A percentile compares a stretch with the other conserved stretches of the same genome.
phyloP scores from a whole-genome alignment of 2,797 vertebrate genomes.

The Acipenser transmontanus region DNA sequence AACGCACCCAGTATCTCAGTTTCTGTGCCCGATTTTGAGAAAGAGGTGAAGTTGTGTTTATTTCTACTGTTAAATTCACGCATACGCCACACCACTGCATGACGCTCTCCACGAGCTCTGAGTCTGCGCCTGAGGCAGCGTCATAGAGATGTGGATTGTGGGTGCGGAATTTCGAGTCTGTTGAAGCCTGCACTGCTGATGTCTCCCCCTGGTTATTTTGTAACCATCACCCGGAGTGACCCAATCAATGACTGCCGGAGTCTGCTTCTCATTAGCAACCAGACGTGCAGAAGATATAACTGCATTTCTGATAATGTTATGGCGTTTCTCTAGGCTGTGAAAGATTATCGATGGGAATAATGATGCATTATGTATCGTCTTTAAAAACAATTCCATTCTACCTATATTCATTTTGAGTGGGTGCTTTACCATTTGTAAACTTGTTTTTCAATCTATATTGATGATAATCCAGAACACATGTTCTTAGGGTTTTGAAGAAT shows the following conservation, averaged over 20 bases:
- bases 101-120: conserved; percentile 4
- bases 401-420: too few relatives aligned
- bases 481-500: too few relatives aligned
- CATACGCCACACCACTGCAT: conserved; percentile 7
- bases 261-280: conserved; percentile 1
- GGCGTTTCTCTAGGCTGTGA: conserved; percentile 4
- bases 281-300: background rate
- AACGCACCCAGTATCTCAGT: background rate
- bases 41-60: background rate
- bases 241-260: too few relatives aligned
- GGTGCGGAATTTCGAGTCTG: conserved; percentile 5
- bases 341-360: too few relatives aligned
- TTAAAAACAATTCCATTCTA: too few relatives aligned
- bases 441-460: too few relatives aligned
- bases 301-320: conserved; percentile 10
- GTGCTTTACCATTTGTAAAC: too few relatives aligned
- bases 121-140: conserved; percentile 8
- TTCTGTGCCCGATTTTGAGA: conserved; percentile 2
- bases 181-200: background rate
- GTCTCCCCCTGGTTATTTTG: conserved; percentile 1
- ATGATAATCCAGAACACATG: too few relatives aligned
- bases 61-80: background rate
- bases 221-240: background rate
- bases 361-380: too few relatives aligned
- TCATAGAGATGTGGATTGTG: conserved; percentile 13